A percentile compares a stretch with the other conserved stretches of the same genome.
Conservation (phyloP, 2,888 invertebrate genomes). For the Polia nebulosa region DNA sequence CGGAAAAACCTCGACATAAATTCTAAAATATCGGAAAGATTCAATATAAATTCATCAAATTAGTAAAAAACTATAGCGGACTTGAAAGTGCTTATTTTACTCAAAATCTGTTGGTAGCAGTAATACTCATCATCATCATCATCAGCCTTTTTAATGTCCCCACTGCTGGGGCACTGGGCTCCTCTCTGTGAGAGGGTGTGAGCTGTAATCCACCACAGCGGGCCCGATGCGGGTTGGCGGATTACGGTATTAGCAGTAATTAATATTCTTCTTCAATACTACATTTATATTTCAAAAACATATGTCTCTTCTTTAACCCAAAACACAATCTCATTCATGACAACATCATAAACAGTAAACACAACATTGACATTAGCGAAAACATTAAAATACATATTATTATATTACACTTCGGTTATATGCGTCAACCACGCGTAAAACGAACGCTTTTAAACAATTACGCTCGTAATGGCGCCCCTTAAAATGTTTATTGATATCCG, state of each 20-base stretch:
- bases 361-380: slow-evolving; percentile 35
- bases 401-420: slow-evolving; percentile 37
- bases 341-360: slow-evolving; percentile 19
- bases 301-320: not conserved
- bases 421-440: slow-evolving; percentile 47
- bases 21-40: no score
- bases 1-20: no score
- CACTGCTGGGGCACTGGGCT: no score
- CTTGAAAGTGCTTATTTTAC: not conserved
- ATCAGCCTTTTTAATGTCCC: no score
- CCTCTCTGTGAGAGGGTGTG: no score
- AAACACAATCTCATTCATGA: slow-evolving; percentile 6
- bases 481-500: slow-evolving; percentile 60
- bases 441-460: slow-evolving; percentile 82
- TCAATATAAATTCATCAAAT: no score
- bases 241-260: no score
- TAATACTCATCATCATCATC: no score
- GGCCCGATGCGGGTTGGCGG: no score
- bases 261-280: no score
- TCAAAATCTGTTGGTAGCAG: not conserved
- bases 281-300: not conserved
- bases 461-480: slow-evolving; percentile 50
- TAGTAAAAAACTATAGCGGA: not conserved
- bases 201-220: no score
- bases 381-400: slow-evolving; percentile 52